A percentile compares a stretch with the other conserved stretches of the same genome.
Evolutionary conservation across 1,140 invertebrate genomes (phyloP).

Genomic region (Pseudomyrmex concolor): DNA sequence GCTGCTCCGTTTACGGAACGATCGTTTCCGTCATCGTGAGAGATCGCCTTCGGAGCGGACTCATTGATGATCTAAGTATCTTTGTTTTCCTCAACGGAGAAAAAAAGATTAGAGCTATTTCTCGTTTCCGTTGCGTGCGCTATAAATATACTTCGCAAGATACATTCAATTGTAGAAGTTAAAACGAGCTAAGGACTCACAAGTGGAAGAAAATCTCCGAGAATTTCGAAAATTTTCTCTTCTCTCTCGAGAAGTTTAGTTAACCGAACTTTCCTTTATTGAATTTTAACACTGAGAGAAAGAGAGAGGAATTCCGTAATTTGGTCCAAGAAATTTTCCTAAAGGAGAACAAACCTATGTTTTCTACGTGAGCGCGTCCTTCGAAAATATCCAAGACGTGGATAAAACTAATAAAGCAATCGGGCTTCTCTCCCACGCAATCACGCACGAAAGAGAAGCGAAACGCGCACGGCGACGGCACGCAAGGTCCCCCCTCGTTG

Average conservation of each 20-base stretch:
- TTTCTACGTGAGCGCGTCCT: background rate
- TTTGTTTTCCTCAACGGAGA: background rate
- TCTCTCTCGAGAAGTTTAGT: background rate
- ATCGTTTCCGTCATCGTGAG: constrained; percentile 17
- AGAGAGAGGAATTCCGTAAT: background rate
- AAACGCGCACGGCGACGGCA: constrained; percentile 6
- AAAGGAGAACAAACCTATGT: background rate
- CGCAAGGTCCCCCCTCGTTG: background rate
- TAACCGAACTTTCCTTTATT: background rate
- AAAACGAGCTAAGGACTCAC: too few species aligned
- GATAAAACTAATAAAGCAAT: background rate
- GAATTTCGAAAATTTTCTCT: background rate
- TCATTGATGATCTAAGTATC: constrained; percentile 1
- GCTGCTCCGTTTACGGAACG: background rate
- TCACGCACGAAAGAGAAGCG: constrained; percentile 4
- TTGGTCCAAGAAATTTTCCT: background rate
- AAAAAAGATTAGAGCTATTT: background rate
- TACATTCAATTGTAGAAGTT: background rate
- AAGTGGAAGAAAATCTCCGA: background rate
- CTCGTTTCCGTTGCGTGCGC: background rate
- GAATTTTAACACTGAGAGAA: background rate
- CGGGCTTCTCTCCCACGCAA: constrained; percentile 25
- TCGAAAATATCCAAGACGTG: background rate
- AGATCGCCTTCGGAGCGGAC: background rate
- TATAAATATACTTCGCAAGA: background rate